Evolutionary conservation across 1,140 invertebrate genomes (phyloP).

Genomic region (Meloidogyne exigua): DNA sequence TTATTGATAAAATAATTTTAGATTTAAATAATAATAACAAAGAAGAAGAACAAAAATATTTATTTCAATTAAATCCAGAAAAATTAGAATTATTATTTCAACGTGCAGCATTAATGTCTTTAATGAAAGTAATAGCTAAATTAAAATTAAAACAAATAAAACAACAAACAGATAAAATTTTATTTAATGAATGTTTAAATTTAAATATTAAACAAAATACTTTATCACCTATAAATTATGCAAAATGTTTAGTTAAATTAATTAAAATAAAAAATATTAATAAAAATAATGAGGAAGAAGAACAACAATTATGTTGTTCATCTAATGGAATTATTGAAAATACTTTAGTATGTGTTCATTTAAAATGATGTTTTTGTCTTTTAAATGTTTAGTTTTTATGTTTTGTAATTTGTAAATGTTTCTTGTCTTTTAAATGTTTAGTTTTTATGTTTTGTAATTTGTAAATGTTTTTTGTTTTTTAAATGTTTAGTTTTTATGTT

Average conservation of each 20-base stretch:
- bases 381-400: too few relatives aligned
- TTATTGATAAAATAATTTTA: too few relatives aligned
- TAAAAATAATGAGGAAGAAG: background rate
- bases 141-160: slow-evolving; percentile 17
- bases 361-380: too few relatives aligned
- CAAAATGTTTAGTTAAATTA: slow-evolving; percentile 24
- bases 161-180: background rate
- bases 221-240: slow-evolving; percentile 8
- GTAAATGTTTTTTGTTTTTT: too few relatives aligned
- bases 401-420: too few relatives aligned
- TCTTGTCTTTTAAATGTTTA: too few relatives aligned
- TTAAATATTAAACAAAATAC: slow-evolving; percentile 4
- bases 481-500: too few relatives aligned
- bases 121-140: slow-evolving; percentile 3
- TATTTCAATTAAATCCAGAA: slow-evolving; percentile 20
- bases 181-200: slow-evolving; percentile 6
- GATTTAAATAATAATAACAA: background rate
- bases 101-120: slow-evolving; percentile 22
- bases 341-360: background rate
- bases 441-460: too few relatives aligned
- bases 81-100: slow-evolving; percentile 21
- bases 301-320: slow-evolving; percentile 15
- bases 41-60: slow-evolving; percentile 4
- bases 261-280: background rate
- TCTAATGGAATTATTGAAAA: background rate